Conservation (phyloP, 2,797 vertebrate genomes). For the Sebastes iracundus region DNA sequence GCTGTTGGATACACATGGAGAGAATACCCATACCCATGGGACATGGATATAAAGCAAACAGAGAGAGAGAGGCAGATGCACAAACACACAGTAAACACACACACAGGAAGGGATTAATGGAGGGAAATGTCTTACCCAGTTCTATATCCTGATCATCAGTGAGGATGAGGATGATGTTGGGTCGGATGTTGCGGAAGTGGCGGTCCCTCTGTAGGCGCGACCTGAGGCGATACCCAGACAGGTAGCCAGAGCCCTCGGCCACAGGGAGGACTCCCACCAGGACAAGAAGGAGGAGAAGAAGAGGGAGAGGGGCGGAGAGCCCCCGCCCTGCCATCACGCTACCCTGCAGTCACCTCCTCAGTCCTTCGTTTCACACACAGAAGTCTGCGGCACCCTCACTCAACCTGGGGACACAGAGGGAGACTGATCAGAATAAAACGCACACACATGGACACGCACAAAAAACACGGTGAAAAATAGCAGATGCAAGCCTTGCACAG, state of each 20-base stretch:
- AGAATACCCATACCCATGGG: slow-evolving; percentile 45
- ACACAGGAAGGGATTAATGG: slow-evolving; percentile 2
- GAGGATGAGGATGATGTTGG: slow-evolving; percentile 97
- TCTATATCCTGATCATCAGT: slow-evolving; percentile 98
- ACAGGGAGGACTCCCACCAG: slow-evolving; percentile 69
- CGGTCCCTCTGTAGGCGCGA: slow-evolving; percentile 92
- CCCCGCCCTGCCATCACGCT: slow-evolving; percentile 83
- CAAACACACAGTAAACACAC: slow-evolving; percentile 7
- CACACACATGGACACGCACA: slow-evolving; percentile 28
- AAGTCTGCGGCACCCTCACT: slow-evolving; percentile 33
- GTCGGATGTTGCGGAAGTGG: slow-evolving; percentile 90
- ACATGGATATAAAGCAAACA: slow-evolving; percentile 42
- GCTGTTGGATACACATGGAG: slow-evolving; percentile 59
- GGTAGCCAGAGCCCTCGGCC: slow-evolving; percentile 83
- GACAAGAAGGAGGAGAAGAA: slow-evolving; percentile 74
- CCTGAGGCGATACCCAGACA: slow-evolving; percentile 88
- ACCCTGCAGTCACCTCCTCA: slow-evolving; percentile 51
- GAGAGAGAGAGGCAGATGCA: slow-evolving; percentile 27
- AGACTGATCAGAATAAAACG: slow-evolving; percentile 28
- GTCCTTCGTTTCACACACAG: slow-evolving; percentile 24
- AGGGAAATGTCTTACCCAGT: slow-evolving; percentile 85
- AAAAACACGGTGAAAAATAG: slow-evolving; percentile 49
- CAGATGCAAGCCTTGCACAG: slow-evolving; percentile 64
- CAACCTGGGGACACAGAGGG: slow-evolving; percentile 56
- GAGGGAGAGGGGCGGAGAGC: slow-evolving; percentile 71